Conservation (phyloP, 2,113 vertebrate species). For the Cygnus buccinator region DNA sequence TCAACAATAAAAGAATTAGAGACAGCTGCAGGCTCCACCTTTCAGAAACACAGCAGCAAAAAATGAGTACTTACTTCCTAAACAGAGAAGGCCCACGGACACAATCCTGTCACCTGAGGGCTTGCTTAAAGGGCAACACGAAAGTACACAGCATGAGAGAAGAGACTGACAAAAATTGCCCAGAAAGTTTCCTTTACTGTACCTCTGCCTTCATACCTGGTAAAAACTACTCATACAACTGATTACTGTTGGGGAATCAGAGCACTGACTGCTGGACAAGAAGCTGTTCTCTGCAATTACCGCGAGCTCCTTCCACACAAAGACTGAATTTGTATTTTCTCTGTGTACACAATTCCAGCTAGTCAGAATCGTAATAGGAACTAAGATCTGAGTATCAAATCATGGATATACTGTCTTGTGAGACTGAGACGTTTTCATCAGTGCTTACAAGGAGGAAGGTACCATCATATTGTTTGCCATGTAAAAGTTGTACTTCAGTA, state of each 20-base stretch:
- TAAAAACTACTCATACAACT: neutral
- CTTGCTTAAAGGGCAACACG: neutral
- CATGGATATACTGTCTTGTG: neutral
- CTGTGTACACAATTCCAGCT: neutral
- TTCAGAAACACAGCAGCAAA: constrained; percentile 27
- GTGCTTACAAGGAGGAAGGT: neutral
- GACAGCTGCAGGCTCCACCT: constrained; percentile 40
- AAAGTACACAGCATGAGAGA: neutral
- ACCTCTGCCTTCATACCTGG: neutral
- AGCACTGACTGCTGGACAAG: neutral
- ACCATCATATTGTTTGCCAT: neutral
- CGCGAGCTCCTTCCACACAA: neutral
- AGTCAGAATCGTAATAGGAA: neutral
- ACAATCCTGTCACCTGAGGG: neutral
- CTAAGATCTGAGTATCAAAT: neutral
- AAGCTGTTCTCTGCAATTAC: neutral
- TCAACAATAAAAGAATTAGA: constrained; percentile 45
- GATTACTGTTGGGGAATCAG: too few species aligned
- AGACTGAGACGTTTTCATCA: neutral
- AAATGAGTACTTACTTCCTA: neutral
- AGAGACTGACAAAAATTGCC: neutral
- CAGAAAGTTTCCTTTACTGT: neutral
- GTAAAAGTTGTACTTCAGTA: accelerated
- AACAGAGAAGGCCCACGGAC: neutral
- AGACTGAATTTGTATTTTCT: neutral